Conservation (phyloP, 2,797 vertebrate genomes). For the Ptychadena robeensis region DNA sequence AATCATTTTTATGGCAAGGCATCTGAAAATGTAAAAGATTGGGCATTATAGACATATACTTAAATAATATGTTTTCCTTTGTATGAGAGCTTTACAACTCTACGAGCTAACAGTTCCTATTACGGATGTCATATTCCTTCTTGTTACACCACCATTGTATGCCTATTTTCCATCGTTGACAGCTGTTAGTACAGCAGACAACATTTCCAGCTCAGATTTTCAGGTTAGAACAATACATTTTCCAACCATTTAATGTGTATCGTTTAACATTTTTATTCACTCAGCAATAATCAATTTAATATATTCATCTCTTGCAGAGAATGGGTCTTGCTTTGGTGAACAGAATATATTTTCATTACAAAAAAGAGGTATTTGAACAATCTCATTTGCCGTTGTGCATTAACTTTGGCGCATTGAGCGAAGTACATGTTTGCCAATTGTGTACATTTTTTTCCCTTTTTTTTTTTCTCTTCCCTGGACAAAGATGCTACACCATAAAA, state of each 20-base stretch:
- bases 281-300: constrained; percentile 62
- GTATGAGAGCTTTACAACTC: not conserved
- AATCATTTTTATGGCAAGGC: not conserved
- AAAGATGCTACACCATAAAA: constrained; percentile 8
- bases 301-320: constrained; percentile 59
- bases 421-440: constrained; percentile 40
- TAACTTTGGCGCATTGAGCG: constrained; percentile 54
- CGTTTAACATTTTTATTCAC: constrained; percentile 60
- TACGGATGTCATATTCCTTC: not conserved
- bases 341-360: constrained; percentile 63
- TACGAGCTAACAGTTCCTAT: constrained; percentile 7
- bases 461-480: constrained; percentile 14
- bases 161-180: constrained; percentile 22
- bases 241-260: constrained; percentile 55
- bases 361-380: constrained; percentile 60
- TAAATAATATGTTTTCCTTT: not conserved
- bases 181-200: constrained; percentile 18
- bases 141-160: constrained; percentile 14
- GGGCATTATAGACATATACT: not conserved
- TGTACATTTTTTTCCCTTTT: constrained; percentile 10
- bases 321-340: constrained; percentile 60
- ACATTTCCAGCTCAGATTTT: constrained; percentile 40
- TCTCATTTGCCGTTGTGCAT: constrained; percentile 59
- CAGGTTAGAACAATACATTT: constrained; percentile 58
- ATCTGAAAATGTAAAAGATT: not conserved